phyloP scores from a whole-genome alignment of 2,113 vertebrate genomes.

The Istiophorus platypterus region DNA sequence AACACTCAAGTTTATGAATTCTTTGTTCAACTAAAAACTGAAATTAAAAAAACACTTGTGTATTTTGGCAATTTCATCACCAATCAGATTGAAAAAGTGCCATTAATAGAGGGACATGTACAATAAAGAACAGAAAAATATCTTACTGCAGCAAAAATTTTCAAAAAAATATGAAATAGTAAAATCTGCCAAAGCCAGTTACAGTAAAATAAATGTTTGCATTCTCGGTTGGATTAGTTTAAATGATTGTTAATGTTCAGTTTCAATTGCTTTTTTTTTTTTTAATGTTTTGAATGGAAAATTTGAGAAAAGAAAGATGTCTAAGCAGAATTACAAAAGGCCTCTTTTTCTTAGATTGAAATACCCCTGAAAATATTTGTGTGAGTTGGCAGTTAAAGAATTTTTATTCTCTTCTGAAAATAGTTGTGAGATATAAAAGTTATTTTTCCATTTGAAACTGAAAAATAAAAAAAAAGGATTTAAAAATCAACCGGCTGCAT shows the following conservation, averaged over 20 bases:
- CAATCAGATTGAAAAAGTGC: background rate
- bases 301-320: background rate
- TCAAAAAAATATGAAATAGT: background rate
- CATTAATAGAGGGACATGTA: background rate
- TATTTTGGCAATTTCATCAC: background rate
- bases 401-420: slow-evolving; percentile 31
- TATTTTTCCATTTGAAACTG: background rate
- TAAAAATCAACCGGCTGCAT: background rate
- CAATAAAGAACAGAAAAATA: background rate
- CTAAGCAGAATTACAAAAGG: slow-evolving; percentile 15
- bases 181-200: slow-evolving; percentile 4
- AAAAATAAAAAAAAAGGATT: slow-evolving; percentile 24
- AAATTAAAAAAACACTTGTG: background rate
- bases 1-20: background rate
- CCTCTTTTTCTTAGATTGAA: slow-evolving; percentile 6
- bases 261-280: slow-evolving; percentile 4
- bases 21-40: background rate
- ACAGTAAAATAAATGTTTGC: slow-evolving; percentile 9
- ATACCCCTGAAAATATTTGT: slow-evolving; percentile 6
- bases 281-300: background rate
- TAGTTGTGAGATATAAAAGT: slow-evolving; percentile 9
- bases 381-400: slow-evolving; percentile 7
- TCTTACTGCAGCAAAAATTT: background rate
- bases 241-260: slow-evolving; percentile 6
- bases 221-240: slow-evolving; percentile 3